phyloP scores from a whole-genome alignment of 2,797 vertebrate species.

The Benthosema pterotum region DNA sequence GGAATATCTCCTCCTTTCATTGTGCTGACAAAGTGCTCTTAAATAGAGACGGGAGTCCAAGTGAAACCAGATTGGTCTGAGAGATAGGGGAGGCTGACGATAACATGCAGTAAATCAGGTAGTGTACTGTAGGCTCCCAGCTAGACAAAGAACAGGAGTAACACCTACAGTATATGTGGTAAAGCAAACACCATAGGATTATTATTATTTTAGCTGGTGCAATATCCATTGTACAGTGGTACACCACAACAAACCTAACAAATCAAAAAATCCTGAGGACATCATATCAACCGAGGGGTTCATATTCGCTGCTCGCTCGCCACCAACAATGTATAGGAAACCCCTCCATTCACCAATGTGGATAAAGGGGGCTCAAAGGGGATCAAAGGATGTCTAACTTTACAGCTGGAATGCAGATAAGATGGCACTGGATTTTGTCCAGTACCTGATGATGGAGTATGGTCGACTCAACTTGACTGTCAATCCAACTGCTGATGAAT shows the following conservation, averaged over 20 bases:
- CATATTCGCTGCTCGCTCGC: not conserved
- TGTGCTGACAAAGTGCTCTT: conserved; percentile 71
- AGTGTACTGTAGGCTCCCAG: conserved; percentile 44
- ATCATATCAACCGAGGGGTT: too few relatives aligned
- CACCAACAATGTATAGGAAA: conserved; percentile 33
- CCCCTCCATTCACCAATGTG: conserved; percentile 19
- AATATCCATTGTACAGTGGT: conserved; percentile 42
- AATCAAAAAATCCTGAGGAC: too few relatives aligned
- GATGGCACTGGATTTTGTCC: conserved; percentile 46
- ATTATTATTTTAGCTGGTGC: too few relatives aligned
- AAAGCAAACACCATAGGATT: conserved; percentile 37
- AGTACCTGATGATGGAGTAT: conserved; percentile 59
- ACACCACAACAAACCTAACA: not conserved
- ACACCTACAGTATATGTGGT: conserved; percentile 54
- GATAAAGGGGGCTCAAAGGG: conserved; percentile 34
- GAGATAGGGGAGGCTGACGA: conserved; percentile 61
- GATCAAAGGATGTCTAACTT: conserved; percentile 41
- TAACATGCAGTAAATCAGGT: conserved; percentile 62
- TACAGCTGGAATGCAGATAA: conserved; percentile 63
- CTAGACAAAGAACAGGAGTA: conserved; percentile 39
- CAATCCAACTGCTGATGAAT: conserved; percentile 64
- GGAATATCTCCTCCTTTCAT: conserved; percentile 60
- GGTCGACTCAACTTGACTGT: conserved; percentile 66
- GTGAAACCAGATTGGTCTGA: conserved; percentile 70
- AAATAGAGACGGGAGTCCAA: conserved; percentile 64